phyloP scores from a whole-genome alignment of 2,113 vertebrate genomes.

The Aleadryas rufinucha region DNA sequence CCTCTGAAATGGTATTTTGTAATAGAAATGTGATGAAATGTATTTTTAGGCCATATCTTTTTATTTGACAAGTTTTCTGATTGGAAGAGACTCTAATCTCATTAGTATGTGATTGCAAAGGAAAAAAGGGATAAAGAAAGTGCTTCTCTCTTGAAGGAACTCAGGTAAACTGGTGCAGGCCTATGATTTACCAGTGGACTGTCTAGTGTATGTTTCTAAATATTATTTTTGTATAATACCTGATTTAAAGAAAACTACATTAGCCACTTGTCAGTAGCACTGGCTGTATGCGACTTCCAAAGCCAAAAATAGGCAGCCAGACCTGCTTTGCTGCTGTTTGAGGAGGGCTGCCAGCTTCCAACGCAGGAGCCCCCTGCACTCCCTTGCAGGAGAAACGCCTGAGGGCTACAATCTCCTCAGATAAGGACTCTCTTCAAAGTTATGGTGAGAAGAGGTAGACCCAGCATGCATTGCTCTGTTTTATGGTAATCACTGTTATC shows the following conservation, averaged over 20 bases:
- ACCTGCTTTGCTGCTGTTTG: neutral
- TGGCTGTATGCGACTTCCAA: neutral
- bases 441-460: too few species aligned
- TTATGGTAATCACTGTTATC: too few species aligned
- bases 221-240: neutral
- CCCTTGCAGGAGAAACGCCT: too few species aligned
- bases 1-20: neutral
- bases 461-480: too few species aligned
- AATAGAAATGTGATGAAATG: neutral
- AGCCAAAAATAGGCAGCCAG: neutral
- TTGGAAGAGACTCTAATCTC: neutral
- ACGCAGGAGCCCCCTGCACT: too few species aligned
- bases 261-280: neutral
- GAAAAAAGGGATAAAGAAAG: neutral
- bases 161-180: neutral
- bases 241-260: neutral
- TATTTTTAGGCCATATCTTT: neutral
- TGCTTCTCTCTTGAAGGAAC: neutral
- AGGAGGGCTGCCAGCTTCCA: too few species aligned
- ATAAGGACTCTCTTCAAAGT: too few species aligned
- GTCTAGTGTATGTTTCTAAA: neutral
- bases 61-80: neutral
- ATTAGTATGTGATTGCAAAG: neutral
- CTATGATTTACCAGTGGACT: neutral
- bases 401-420: too few species aligned